These are phyloP conservation scores for Apocrypta bakeri DNA, from an alignment of 1,140 invertebrate species.

Conservation along the genomic window DNA sequence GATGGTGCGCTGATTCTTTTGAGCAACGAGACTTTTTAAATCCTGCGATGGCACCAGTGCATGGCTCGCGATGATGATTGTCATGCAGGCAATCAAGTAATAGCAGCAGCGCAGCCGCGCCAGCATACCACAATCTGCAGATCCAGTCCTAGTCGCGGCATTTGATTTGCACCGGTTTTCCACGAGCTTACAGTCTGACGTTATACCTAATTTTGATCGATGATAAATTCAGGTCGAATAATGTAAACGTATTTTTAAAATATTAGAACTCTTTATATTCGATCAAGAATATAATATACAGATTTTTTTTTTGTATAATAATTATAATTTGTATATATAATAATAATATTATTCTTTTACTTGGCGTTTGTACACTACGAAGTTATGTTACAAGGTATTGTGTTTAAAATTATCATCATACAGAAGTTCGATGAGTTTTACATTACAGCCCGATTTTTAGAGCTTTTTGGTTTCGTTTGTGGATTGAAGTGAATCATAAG, in stretches of 20 bases:
- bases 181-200: not conserved
- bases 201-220: not conserved
- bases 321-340: slow-evolving; percentile 24
- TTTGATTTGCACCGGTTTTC: slow-evolving; percentile 8
- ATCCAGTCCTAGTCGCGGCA: not conserved
- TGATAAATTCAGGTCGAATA: not conserved
- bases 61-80: not conserved
- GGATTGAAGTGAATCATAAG: slow-evolving; percentile 34
- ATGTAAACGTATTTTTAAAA: slow-evolving; percentile 31
- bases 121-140: slow-evolving; percentile 20
- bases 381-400: slow-evolving; percentile 43
- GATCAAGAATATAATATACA: slow-evolving; percentile 47
- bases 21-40: not conserved
- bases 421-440: slow-evolving; percentile 44
- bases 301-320: slow-evolving; percentile 31
- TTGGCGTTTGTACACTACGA: slow-evolving; percentile 46
- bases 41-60: not conserved
- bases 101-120: slow-evolving; percentile 1
- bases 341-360: slow-evolving; percentile 28
- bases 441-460: not conserved
- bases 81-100: slow-evolving; percentile 39
- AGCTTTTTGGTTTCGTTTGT: slow-evolving; percentile 27
- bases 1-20: not conserved
- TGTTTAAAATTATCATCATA: slow-evolving; percentile 41
- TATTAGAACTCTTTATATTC: slow-evolving; percentile 48